Percentiles rank a stretch among this genome's conserved stretches.
phyloP scores from a whole-genome alignment of 2,888 invertebrate species.

The Congeria kusceri region DNA sequence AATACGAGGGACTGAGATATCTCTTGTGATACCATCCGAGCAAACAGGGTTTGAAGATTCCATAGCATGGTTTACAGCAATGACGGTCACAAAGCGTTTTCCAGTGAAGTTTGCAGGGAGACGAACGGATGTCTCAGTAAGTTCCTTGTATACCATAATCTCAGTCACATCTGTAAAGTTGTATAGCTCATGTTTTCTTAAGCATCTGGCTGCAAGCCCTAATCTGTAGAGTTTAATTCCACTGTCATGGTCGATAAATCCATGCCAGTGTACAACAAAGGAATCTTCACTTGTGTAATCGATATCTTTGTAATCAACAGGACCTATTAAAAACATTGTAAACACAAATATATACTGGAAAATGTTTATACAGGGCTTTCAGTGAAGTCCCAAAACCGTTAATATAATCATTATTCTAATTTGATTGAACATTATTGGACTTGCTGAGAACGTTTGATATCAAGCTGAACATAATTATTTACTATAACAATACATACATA shows the following conservation, averaged over 20 bases:
- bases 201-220: constrained; percentile 38
- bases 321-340: constrained; percentile 5
- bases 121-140: constrained; percentile 10
- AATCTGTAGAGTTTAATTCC: constrained; percentile 62
- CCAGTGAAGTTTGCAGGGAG: constrained; percentile 52
- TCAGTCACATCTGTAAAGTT: neutral
- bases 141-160: neutral
- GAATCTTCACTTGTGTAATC: constrained; percentile 59
- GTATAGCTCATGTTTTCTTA: constrained; percentile 10
- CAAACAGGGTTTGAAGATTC: constrained; percentile 71
- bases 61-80: constrained; percentile 35
- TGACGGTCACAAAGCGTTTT: constrained; percentile 14
- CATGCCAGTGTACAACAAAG: constrained; percentile 56
- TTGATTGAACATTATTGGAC: too few relatives aligned
- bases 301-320: constrained; percentile 49
- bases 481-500: too few relatives aligned
- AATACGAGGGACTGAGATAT: constrained; percentile 59
- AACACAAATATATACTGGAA: too few relatives aligned
- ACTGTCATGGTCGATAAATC: constrained; percentile 71
- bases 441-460: too few relatives aligned
- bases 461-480: too few relatives aligned
- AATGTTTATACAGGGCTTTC: too few relatives aligned
- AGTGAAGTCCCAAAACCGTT: too few relatives aligned
- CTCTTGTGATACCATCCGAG: constrained; percentile 72
- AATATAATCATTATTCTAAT: too few relatives aligned